Evolutionary conservation across 2,888 invertebrate species (phyloP).

Genomic region (Leptinotarsa tumamoca): DNA sequence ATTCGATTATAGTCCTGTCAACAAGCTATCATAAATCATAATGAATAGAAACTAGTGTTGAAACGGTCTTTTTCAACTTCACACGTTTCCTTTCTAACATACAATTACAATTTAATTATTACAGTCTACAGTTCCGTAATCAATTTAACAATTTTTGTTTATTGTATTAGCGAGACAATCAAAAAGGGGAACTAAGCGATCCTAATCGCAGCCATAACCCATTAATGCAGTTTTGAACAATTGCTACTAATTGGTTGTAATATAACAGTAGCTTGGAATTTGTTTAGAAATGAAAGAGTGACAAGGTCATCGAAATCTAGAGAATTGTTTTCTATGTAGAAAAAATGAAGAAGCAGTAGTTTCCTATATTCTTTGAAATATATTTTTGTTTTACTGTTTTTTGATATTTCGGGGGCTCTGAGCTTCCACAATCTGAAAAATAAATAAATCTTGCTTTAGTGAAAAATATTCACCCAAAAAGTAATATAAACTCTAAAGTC

Average conservation of each 20-base stretch:
- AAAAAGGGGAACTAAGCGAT: slow-evolving; percentile 22
- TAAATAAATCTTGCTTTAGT: no score
- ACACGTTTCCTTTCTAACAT: slow-evolving; percentile 26
- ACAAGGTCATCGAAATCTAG: neutral
- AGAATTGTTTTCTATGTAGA: neutral
- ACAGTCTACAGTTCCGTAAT: slow-evolving; percentile 22
- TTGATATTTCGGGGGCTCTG: no score
- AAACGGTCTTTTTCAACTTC: slow-evolving; percentile 23
- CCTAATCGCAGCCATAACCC: slow-evolving; percentile 24
- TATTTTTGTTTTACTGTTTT: no score
- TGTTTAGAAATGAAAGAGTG: neutral
- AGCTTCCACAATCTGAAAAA: no score
- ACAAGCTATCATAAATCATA: slow-evolving; percentile 18
- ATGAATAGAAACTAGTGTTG: slow-evolving; percentile 18
- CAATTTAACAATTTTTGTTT: slow-evolving; percentile 22
- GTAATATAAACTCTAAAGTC: no score
- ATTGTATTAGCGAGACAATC: slow-evolving; percentile 26
- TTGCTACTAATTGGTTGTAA: slow-evolving; percentile 9
- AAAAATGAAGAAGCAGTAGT: no score
- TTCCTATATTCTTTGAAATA: no score
- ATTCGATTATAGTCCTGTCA: neutral
- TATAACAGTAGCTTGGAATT: neutral
- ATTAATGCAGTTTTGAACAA: slow-evolving; percentile 22
- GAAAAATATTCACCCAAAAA: no score
- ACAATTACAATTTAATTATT: slow-evolving; percentile 25